Base-by-base conservation (phyloP, 1,140 invertebrate species). In the Amyelois transitella region DNA sequence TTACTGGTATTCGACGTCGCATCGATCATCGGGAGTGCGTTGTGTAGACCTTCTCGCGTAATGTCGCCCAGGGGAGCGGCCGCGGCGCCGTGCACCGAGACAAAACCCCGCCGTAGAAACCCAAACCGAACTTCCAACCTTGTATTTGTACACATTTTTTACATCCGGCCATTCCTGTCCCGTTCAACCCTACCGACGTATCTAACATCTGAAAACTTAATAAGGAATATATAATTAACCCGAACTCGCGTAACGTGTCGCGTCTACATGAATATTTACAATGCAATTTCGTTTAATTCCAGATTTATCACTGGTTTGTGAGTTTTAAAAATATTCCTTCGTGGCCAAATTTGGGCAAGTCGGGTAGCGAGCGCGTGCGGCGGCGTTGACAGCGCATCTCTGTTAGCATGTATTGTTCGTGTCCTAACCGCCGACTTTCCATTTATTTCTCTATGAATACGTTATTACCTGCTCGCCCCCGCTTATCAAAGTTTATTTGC, bases 361-460 rank as follows among this genome's bases (percentile, higher is more conserved):
- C 43, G 55, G 20, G 53, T 52, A 50, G 58, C 57, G 66, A 62
- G 68, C 66, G 75, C 70, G 82, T 82, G 84, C 81, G 82, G 75
- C 78, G 71, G 66, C 66, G 75, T 70, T 84, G 84, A 87, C 81
- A 84, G 75, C 81, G 72, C 79, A 81, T 84, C 80, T 82, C 75
- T 53, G 68, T 62, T 73, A 55, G 72, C 74, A 70, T 71, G 77
- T 80, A 83, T 86, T 86, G 82, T 86, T 83, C 79, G 66, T 76
- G 73, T 86, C 76, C 81, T 86, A 86, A 80, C 85, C 78, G 74
- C 72, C 79, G 82, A 88, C 85, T 88, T 88, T 84, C 82, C 85
- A 88, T 88, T 88, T 86, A 86, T 86, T 88, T 88, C 85, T 84
- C 82, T 88, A 88, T 88, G 85, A 88, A 88, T 88, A 88, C 85